Evolutionary conservation across 1,140 invertebrate genomes (phyloP), one percentile per base, ranked within the genome.

Genomic region (Heliothis subflexa): DNA sequence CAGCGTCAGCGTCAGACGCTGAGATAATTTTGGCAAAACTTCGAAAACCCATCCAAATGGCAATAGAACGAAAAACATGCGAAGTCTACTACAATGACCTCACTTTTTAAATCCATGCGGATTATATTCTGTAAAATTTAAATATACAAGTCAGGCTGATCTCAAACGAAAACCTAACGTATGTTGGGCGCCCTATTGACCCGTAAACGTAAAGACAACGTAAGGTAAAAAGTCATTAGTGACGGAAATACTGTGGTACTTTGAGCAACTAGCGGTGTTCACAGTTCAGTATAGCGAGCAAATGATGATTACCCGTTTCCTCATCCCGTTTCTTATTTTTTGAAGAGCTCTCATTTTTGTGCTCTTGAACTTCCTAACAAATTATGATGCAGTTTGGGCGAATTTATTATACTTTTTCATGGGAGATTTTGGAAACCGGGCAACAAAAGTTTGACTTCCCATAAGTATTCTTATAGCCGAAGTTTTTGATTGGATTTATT

Each of bases 291-390:
- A 18, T 18, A 50, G 13, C 4, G 64, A 14, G 47, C 64, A 68
- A 68, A 68, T 68, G 64, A 68, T 68, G 47, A 68, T 68, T 68
- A 21, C 16, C 13, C 11, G 13, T 52, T 68, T 68, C 64, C 64
- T 21, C 28, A n/a, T 68, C 12, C 16, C 21, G 57, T 50, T 12
- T 25, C 33, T 18, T 47, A 50, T 68, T 50, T 52, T 50, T 68
- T 52, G 18, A 25, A 68, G 64, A 49, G 16, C 55, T 57, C 11
- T 11, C 21, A 40, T 40, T 13, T 47, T 50, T 50, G 13, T 0
- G 16, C 4, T 21, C 16, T 5, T 14, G 13, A n/a, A n/a, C 21
- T 11, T 7, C 40, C 40, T 12, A 18, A 33, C 33, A 33, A 47
- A 18, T 45, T 21, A 25, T 57, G 21, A 25, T 25, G 55, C 45